Evolutionary conservation across 1,140 invertebrate genomes (phyloP).

Genomic region (Bombyx mandarina): DNA sequence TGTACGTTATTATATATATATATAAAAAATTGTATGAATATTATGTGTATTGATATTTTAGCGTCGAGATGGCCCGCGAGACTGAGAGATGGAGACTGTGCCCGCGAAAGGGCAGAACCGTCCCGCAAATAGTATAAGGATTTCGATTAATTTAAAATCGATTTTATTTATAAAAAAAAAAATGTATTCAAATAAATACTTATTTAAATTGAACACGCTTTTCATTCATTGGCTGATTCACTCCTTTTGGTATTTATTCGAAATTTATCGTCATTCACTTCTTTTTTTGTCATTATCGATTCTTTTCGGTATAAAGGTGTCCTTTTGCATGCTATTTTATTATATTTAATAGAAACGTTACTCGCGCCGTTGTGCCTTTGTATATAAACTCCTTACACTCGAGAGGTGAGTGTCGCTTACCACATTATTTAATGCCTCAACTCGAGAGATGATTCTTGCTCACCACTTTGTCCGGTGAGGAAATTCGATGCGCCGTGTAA

Average conservation of each 20-base stretch:
- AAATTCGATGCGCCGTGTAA: too few species aligned
- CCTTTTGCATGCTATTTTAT: constrained; percentile 58
- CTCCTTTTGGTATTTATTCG: constrained; percentile 28
- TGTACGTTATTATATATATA: not conserved
- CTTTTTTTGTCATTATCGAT: constrained; percentile 31
- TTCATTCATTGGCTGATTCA: constrained; percentile 57
- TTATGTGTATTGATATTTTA: constrained; percentile 38
- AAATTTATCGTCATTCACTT: constrained; percentile 64
- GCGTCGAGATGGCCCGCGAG: constrained; percentile 51
- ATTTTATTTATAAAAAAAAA: not conserved
- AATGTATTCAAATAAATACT: constrained; percentile 6
- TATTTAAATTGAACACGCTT: constrained; percentile 46
- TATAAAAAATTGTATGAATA: not conserved
- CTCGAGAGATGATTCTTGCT: not conserved
- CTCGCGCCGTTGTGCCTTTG: too few species aligned
- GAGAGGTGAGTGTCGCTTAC: not conserved
- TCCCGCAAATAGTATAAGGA: constrained; percentile 66
- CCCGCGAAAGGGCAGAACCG: constrained; percentile 55
- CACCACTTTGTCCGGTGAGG: too few species aligned
- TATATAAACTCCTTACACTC: not conserved
- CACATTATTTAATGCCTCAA: not conserved
- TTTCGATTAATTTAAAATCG: constrained; percentile 21
- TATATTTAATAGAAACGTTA: not conserved
- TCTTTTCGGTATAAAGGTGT: constrained; percentile 25
- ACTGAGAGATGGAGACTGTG: constrained; percentile 64